phyloP scores from a whole-genome alignment of 2,888 invertebrate species.

The Hanleya hanleyi region DNA sequence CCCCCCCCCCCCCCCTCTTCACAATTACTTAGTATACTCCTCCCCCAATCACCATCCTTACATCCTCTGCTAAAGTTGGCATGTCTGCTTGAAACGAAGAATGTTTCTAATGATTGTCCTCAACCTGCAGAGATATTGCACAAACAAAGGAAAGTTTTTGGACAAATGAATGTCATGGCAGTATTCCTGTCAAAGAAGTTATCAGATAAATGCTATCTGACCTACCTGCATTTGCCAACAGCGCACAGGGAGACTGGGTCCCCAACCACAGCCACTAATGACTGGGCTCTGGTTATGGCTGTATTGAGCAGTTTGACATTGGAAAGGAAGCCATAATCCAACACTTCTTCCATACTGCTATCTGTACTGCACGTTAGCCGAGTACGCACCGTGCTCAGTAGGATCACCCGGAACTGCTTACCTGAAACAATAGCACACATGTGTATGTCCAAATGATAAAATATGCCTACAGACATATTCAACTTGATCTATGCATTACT shows the following conservation, averaged over 20 bases:
- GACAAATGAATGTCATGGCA: too few relatives aligned
- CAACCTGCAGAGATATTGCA: too few relatives aligned
- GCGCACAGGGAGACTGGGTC: slow-evolving; percentile 88
- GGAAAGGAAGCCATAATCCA: slow-evolving; percentile 85
- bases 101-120: too few relatives aligned
- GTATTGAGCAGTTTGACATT: slow-evolving; percentile 88
- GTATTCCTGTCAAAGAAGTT: too few relatives aligned
- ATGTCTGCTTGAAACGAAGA: too few relatives aligned
- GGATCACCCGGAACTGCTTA: slow-evolving; percentile 89
- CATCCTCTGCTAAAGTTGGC: too few relatives aligned
- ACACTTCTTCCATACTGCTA: slow-evolving; percentile 76
- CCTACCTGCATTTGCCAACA: slow-evolving; percentile 82
- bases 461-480: not conserved
- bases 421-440: slow-evolving; percentile 71
- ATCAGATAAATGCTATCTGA: too few relatives aligned
- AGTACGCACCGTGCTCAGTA: slow-evolving; percentile 86
- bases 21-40: too few relatives aligned
- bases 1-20: too few relatives aligned
- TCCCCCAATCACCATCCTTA: too few relatives aligned
- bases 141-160: too few relatives aligned
- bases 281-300: slow-evolving; percentile 87
- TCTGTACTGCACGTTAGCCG: slow-evolving; percentile 81
- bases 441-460: not conserved
- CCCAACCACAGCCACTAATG: slow-evolving; percentile 87
- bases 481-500: not conserved